Conservation (phyloP, 2,113 vertebrate species). For the Rhombomys opimus region DNA sequence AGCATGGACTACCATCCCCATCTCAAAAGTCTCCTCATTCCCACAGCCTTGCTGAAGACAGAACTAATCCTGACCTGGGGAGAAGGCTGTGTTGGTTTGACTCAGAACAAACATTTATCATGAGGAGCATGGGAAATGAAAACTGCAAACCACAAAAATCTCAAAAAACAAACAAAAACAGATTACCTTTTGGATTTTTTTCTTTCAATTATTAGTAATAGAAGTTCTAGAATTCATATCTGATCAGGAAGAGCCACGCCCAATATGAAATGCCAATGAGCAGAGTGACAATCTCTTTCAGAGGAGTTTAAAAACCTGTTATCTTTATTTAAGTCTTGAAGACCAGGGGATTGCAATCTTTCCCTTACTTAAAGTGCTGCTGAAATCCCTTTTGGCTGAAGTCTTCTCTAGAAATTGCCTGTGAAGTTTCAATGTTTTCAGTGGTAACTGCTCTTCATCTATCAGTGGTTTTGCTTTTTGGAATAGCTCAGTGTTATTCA, state of each 20-base stretch:
- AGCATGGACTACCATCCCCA: background rate
- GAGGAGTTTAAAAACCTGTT: background rate
- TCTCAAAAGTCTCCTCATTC: background rate
- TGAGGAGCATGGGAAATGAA: background rate
- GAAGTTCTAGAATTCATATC: constrained; percentile 29
- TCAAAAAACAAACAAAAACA: constrained; percentile 25
- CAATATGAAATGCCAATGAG: background rate
- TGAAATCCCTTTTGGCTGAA: constrained; percentile 12
- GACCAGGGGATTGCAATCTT: background rate
- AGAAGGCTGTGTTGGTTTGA: constrained; percentile 1
- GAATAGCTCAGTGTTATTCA: constrained; percentile 54
- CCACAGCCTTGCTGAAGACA: background rate
- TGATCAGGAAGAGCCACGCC: constrained; percentile 10
- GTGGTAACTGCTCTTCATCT: constrained; percentile 17
- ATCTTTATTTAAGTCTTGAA: constrained; percentile 48
- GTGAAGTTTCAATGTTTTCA: constrained; percentile 21
- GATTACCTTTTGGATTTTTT: background rate
- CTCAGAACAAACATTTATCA: constrained; percentile 44
- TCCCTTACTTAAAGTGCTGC: constrained; percentile 28
- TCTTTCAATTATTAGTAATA: constrained; percentile 42
- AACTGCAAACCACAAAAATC: constrained; percentile 45
- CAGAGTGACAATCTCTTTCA: constrained; percentile 31
- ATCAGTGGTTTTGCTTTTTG: constrained; percentile 35
- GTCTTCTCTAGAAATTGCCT: constrained; percentile 14
- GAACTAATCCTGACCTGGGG: background rate